A percentile compares a stretch with the other conserved stretches of the same genome.
These are phyloP conservation scores for Ataeniobius toweri DNA, from an alignment of 2,797 vertebrate genomes.

Conservation along the genomic window DNA sequence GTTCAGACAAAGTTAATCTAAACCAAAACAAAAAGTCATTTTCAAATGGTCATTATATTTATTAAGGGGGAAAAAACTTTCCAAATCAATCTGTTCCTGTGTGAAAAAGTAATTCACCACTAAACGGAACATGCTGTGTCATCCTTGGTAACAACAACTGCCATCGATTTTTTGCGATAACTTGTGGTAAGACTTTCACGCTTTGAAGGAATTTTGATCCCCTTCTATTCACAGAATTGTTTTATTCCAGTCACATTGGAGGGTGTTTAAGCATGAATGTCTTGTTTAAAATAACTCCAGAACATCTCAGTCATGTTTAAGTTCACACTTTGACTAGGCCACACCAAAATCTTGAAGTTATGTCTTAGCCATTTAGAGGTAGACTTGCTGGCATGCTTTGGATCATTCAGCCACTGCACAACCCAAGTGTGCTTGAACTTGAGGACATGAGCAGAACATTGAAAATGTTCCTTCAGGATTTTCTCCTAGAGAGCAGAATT, in stretches of 20 bases:
- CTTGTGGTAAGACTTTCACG: not conserved
- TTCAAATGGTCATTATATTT: too few relatives aligned
- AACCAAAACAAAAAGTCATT: too few relatives aligned
- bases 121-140: not conserved
- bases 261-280: not conserved
- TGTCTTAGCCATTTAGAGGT: too few relatives aligned
- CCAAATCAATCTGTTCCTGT: not conserved
- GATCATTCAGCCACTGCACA: not conserved
- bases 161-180: not conserved
- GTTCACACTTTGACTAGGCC: not conserved
- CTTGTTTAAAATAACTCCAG: not conserved
- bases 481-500: too few relatives aligned
- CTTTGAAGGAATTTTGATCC: not conserved
- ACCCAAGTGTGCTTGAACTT: too few relatives aligned
- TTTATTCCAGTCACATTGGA: not conserved
- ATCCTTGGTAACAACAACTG: too few relatives aligned
- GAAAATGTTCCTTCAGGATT: too few relatives aligned
- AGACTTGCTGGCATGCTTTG: not conserved
- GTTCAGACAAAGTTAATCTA: not conserved
- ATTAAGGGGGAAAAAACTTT: too few relatives aligned
- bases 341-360: not conserved
- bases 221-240: not conserved
- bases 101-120: not conserved
- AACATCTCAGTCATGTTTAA: not conserved
- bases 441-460: too few relatives aligned